A percentile compares a stretch with the other conserved stretches of the same genome.
Evolutionary conservation across 2,113 vertebrate species (phyloP).

Genomic region (Manacus vitellinus): DNA sequence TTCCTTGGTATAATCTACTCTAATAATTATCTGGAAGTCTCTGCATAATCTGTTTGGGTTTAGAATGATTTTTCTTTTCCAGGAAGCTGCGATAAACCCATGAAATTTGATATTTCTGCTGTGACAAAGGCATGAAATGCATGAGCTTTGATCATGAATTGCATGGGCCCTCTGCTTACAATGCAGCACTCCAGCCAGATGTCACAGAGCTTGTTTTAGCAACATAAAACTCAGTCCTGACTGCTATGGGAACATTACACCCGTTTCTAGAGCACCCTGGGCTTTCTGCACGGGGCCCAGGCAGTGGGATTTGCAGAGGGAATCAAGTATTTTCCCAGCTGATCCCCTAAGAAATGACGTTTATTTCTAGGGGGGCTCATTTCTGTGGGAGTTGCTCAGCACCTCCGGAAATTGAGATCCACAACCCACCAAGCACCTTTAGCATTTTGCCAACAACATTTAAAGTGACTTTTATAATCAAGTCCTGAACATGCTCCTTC

Average conservation of each 20-base stretch:
- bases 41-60: constrained; percentile 47
- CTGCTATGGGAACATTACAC: background rate
- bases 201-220: constrained; percentile 18
- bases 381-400: background rate
- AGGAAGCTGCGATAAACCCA: constrained; percentile 10
- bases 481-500: background rate
- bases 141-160: constrained; percentile 58
- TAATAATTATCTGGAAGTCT: constrained; percentile 35
- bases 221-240: background rate
- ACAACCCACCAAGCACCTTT: background rate
- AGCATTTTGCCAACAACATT: background rate
- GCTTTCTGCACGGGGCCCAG: background rate
- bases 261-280: background rate
- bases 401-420: background rate
- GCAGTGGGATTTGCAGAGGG: background rate
- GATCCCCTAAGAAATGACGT: background rate
- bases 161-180: constrained; percentile 5
- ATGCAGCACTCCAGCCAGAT: background rate
- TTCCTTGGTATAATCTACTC: constrained; percentile 10
- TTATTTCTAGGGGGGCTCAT: background rate
- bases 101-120: constrained; percentile 62
- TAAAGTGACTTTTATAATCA: background rate
- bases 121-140: constrained; percentile 63
- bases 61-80: background rate
- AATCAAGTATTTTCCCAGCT: background rate